Conservation (phyloP, 2,797 vertebrate genomes). For the Otolemur crassicaudatus region DNA sequence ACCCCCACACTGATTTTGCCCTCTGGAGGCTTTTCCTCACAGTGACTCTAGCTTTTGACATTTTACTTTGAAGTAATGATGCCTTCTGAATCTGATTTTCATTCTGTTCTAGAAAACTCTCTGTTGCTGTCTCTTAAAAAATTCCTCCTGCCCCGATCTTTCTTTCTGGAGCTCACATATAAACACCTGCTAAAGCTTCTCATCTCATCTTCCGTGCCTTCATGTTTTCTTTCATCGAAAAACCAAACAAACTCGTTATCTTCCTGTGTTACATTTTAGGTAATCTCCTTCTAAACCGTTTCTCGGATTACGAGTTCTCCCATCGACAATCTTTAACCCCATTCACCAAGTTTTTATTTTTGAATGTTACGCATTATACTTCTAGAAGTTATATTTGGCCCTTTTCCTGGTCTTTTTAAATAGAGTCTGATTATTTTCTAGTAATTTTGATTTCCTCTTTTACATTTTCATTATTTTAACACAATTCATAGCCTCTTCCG, state of each 20-base stretch:
- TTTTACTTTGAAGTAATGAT: slow-evolving; percentile 22
- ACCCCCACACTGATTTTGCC: neutral
- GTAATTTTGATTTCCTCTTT: neutral
- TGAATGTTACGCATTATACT: neutral
- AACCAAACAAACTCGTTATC: neutral
- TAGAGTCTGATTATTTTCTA: neutral
- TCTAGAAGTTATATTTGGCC: neutral
- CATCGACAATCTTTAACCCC: neutral
- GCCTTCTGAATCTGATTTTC: slow-evolving; percentile 3
- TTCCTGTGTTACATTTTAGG: neutral
- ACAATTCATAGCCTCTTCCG: neutral
- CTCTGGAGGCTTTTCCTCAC: neutral
- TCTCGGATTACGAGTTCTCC: neutral
- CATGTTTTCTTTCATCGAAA: neutral
- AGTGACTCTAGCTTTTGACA: neutral
- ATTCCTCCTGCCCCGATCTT: neutral
- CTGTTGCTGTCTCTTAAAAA: neutral
- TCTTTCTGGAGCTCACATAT: neutral
- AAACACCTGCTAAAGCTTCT: neutral
- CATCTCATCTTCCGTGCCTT: neutral
- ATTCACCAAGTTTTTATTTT: neutral
- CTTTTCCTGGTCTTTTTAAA: neutral
- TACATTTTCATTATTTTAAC: neutral
- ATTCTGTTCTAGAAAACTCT: neutral
- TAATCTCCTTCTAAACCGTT: neutral